Evolutionary conservation across 1,140 invertebrate species (phyloP).

Genomic region (Drosophila orosa): DNA sequence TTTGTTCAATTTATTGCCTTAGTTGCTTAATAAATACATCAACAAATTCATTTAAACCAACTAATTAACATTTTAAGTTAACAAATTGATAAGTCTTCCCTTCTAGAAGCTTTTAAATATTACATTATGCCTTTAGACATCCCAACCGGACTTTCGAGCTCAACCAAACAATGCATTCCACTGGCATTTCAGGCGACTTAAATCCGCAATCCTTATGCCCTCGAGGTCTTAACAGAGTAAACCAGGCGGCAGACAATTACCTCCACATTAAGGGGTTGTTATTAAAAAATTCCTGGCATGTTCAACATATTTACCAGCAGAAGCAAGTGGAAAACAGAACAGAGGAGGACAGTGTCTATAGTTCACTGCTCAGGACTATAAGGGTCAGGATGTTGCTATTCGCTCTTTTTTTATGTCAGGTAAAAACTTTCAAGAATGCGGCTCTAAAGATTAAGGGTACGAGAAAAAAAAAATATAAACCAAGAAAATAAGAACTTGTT

Average conservation of each 20-base stretch:
- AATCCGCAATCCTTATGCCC: slow-evolving; percentile 27
- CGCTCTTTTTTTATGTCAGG: slow-evolving; percentile 32
- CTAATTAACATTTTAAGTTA: background rate
- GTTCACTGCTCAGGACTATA: slow-evolving; percentile 31
- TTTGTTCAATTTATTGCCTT: background rate
- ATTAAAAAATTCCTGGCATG: slow-evolving; percentile 49
- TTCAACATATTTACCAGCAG: slow-evolving; percentile 32
- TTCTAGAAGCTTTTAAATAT: background rate
- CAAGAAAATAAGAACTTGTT: slow-evolving; percentile 31
- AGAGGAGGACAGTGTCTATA: slow-evolving; percentile 27
- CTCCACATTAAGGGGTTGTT: slow-evolving; percentile 51
- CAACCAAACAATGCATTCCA: slow-evolving; percentile 19
- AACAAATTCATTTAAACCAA: background rate
- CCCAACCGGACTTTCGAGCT: background rate
- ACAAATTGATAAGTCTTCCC: background rate
- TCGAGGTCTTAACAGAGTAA: slow-evolving; percentile 21
- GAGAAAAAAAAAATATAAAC: slow-evolving; percentile 15
- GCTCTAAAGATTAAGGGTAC: slow-evolving; percentile 40
- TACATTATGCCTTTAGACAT: background rate
- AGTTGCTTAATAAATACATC: background rate
- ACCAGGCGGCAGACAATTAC: slow-evolving; percentile 40
- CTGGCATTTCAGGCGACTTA: slow-evolving; percentile 29
- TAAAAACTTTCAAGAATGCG: slow-evolving; percentile 45
- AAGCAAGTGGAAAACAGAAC: background rate
- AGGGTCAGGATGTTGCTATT: slow-evolving; percentile 6